These are phyloP conservation scores for Cinclus mexicanus DNA, from an alignment of 2,113 vertebrate genomes.

Conservation along the genomic window DNA sequence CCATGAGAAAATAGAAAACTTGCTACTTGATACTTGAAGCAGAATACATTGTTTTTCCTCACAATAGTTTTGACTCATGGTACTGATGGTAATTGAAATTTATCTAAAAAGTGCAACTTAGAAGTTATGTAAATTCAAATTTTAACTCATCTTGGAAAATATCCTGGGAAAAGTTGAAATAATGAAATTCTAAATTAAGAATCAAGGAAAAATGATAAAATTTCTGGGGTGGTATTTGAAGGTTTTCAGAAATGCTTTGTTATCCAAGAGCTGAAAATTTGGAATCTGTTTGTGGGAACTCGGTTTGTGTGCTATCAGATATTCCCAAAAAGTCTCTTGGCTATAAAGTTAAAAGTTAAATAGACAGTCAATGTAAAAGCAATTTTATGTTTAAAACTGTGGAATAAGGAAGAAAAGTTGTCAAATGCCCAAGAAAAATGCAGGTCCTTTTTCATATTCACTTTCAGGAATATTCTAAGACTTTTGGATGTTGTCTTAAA, in stretches of 20 bases:
- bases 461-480: not conserved
- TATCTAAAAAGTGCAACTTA: not conserved
- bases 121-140: not conserved
- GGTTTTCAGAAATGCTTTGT: not conserved
- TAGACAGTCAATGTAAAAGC: not conserved
- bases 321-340: not conserved
- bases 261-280: not conserved
- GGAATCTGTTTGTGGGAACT: not conserved
- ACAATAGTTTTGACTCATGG: not conserved
- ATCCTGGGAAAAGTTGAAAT: not conserved
- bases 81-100: not conserved
- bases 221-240: not conserved
- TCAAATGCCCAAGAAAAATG: not conserved
- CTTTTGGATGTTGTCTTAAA: not conserved
- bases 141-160: not conserved
- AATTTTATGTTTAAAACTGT: not conserved
- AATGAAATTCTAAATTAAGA: not conserved
- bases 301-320: not conserved
- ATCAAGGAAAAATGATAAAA: not conserved
- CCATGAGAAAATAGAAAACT: not conserved
- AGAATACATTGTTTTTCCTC: conserved; percentile 5
- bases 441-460: not conserved
- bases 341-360: not conserved
- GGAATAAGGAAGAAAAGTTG: not conserved
- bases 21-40: not conserved